Evolutionary conservation across 2,113 vertebrate species (phyloP).

Genomic region (rabbit (Oryctolagus cuniculus)): DNA sequence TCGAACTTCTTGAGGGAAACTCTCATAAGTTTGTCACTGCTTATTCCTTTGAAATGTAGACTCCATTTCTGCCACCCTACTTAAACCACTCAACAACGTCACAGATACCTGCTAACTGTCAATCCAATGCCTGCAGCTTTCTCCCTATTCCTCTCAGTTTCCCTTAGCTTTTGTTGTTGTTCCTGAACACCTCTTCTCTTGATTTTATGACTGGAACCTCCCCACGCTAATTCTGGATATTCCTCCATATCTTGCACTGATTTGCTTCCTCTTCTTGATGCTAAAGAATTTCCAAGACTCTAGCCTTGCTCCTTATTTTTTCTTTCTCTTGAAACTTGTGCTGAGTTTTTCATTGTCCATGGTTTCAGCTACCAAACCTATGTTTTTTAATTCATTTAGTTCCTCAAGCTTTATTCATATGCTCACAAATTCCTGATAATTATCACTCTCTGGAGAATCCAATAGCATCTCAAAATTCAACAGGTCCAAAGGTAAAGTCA

Average conservation of each 20-base stretch:
- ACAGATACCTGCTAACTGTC: background rate
- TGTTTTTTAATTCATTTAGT: constrained; percentile 1
- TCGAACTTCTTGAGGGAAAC: constrained; percentile 64
- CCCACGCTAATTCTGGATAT: background rate
- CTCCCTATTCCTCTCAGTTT: background rate
- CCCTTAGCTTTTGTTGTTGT: background rate
- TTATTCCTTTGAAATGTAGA: background rate
- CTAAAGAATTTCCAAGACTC: constrained; percentile 19
- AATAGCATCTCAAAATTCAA: background rate
- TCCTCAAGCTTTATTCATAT: background rate
- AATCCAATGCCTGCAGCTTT: background rate
- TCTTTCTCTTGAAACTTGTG: background rate
- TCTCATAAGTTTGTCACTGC: constrained; percentile 33
- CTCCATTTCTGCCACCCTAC: background rate
- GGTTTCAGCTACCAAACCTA: background rate
- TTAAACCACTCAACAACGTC: constrained; percentile 16
- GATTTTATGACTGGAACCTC: background rate
- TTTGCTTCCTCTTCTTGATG: constrained; percentile 12
- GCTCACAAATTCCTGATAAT: background rate
- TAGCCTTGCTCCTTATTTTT: background rate
- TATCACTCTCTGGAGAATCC: background rate
- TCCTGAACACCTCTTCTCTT: background rate
- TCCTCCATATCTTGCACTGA: background rate
- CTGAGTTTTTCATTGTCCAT: background rate
- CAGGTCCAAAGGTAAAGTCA: background rate